A percentile compares a stretch with the other conserved stretches of the same genome.
These are phyloP conservation scores for Chironomus riparius DNA, from an alignment of 2,888 invertebrate species.

Conservation along the genomic window DNA sequence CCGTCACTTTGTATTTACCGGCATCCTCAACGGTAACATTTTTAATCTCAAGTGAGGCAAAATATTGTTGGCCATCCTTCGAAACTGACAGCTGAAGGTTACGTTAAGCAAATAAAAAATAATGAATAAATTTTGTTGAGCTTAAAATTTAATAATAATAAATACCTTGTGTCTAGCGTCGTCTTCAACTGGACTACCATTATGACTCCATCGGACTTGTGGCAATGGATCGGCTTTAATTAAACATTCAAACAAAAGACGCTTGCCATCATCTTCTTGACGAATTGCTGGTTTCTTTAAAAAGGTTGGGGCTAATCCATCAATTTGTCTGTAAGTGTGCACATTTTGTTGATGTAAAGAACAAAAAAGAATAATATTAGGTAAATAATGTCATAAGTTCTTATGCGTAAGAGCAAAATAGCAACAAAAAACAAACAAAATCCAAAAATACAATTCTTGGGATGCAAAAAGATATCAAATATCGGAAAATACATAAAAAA, in stretches of 20 bases:
- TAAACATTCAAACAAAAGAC: constrained; percentile 87
- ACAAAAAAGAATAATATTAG: not conserved
- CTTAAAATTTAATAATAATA: not conserved
- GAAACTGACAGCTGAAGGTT: constrained; percentile 66
- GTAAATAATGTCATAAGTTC: not conserved
- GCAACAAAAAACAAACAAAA: not conserved
- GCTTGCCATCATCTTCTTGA: constrained; percentile 93
- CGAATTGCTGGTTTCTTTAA: constrained; percentile 95
- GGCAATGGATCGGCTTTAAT: constrained; percentile 90
- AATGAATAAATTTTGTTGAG: not conserved
- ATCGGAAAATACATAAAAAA: too few relatives aligned
- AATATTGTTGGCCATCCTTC: constrained; percentile 88
- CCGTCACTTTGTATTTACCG: constrained; percentile 93
- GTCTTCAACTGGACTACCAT: constrained; percentile 69
- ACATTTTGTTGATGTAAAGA: not conserved
- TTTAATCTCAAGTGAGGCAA: constrained; percentile 85
- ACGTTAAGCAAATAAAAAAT: not conserved
- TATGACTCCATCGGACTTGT: constrained; percentile 82
- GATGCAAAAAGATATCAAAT: not conserved
- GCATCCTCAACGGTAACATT: constrained; percentile 95
- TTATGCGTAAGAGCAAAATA: not conserved
- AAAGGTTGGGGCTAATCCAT: constrained; percentile 95
- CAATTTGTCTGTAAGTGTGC: constrained; percentile 73
- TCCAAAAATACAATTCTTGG: not conserved
- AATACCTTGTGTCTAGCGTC: constrained; percentile 77